phyloP scores from a whole-genome alignment of 2,113 vertebrate species.

The Myiagra hebetior region DNA sequence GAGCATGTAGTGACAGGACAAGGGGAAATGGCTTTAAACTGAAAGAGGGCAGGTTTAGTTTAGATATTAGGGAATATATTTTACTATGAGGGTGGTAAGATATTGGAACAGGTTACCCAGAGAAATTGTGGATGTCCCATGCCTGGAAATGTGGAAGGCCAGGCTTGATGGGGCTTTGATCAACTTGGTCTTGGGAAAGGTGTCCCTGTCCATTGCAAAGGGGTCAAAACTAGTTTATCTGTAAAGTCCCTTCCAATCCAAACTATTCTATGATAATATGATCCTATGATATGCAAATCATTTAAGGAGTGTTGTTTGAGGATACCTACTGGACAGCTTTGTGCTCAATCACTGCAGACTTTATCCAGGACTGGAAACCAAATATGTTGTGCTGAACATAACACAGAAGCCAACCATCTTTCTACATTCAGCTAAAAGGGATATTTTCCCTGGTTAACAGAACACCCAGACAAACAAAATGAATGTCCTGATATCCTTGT shows the following conservation, averaged over 20 bases:
- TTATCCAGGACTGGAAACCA: neutral
- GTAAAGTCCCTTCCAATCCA: neutral
- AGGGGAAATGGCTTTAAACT: neutral
- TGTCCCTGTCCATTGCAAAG: neutral
- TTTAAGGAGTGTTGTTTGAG: neutral
- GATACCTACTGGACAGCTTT: neutral
- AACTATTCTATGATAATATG: neutral
- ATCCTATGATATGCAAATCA: neutral
- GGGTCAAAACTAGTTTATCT: neutral
- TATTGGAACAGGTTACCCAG: neutral
- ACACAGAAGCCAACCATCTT: neutral
- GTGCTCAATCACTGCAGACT: neutral
- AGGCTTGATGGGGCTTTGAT: neutral
- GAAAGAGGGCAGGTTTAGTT: neutral
- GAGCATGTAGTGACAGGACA: neutral
- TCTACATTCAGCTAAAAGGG: neutral
- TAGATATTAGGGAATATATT: neutral
- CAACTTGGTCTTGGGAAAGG: neutral
- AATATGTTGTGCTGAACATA: neutral
- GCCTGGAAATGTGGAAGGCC: neutral
- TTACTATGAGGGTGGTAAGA: neutral
- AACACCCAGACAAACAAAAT: neutral
- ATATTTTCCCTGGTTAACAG: neutral
- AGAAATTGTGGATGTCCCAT: neutral
- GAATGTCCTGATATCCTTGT: fast-evolving